These are phyloP conservation scores for Silurus asotus DNA, from an alignment of 2,113 vertebrate species.

Conservation along the genomic window DNA sequence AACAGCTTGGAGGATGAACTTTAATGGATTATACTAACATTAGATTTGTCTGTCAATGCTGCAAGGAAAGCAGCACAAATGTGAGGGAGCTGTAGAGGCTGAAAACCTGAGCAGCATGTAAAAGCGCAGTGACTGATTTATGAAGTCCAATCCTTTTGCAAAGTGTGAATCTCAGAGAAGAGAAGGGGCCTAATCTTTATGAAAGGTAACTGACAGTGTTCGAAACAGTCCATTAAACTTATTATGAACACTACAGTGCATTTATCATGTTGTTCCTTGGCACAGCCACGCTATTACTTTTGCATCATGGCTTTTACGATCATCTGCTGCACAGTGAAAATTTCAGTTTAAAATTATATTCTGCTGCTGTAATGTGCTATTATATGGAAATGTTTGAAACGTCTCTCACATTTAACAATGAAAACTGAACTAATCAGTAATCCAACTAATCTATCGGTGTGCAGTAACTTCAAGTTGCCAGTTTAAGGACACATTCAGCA, in stretches of 20 bases:
- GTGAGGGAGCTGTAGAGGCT: constrained; percentile 15
- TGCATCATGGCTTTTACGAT: constrained; percentile 47
- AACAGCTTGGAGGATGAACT: constrained; percentile 45
- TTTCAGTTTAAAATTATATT: constrained; percentile 49
- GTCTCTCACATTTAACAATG: not conserved
- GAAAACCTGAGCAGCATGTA: constrained; percentile 37
- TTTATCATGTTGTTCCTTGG: constrained; percentile 37
- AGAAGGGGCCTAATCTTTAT: constrained; percentile 45
- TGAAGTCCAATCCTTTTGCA: not conserved
- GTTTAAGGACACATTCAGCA: not conserved
- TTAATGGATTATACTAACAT: constrained; percentile 36
- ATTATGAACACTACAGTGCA: constrained; percentile 42
- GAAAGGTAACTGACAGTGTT: constrained; percentile 50
- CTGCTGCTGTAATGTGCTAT: constrained; percentile 34
- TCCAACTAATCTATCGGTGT: not conserved
- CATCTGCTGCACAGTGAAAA: constrained; percentile 47
- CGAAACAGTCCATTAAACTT: constrained; percentile 47
- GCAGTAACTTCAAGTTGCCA: not conserved
- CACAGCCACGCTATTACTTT: constrained; percentile 43
- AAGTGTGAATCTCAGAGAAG: constrained; percentile 6
- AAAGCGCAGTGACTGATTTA: constrained; percentile 20
- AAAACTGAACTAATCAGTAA: constrained; percentile 15
- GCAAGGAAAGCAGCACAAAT: constrained; percentile 36
- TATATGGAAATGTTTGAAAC: constrained; percentile 23
- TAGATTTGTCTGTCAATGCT: constrained; percentile 28